These are phyloP conservation scores for Oegoconia quadripuncta DNA, from an alignment of 2,888 invertebrate species.

Conservation along the genomic window DNA sequence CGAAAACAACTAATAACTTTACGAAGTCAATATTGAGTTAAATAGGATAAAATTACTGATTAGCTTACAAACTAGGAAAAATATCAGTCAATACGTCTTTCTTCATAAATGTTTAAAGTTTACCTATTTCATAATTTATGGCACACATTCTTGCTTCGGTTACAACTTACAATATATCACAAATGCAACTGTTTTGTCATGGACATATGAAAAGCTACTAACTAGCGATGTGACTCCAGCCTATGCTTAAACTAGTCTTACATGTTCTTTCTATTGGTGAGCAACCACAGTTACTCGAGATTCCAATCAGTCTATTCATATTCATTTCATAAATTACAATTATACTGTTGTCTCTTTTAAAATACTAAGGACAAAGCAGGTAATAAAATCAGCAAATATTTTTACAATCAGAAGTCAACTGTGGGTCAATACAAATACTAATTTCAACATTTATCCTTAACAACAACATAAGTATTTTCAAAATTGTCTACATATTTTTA, in stretches of 20 bases:
- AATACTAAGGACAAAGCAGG: neutral
- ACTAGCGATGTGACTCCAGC: neutral
- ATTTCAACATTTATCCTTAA: conserved; percentile 42
- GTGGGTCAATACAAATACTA: conserved; percentile 26
- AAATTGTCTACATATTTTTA: neutral
- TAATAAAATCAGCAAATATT: conserved; percentile 12
- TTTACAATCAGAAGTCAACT: conserved; percentile 24
- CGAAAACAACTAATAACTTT: neutral
- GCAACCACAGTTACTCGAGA: conserved; percentile 28
- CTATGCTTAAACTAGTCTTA: neutral
- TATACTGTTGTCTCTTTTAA: neutral
- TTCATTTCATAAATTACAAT: conserved; percentile 4
- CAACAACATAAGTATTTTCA: conserved; percentile 2
- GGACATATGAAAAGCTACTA: neutral
- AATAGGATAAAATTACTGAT: neutral
- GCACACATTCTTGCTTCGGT: conserved; percentile 41
- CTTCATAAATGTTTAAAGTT: conserved; percentile 29
- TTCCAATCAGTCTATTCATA: conserved; percentile 53
- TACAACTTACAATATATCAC: conserved; percentile 35
- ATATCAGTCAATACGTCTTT: conserved; percentile 41
- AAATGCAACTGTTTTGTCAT: conserved; percentile 19
- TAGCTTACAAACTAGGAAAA: conserved; percentile 31
- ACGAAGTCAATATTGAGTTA: no score
- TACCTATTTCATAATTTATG: conserved; percentile 34
- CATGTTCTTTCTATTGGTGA: neutral